Evolutionary conservation across 2,113 vertebrate species (phyloP).

Genomic region (Hypocryptadius cinnamomeus): DNA sequence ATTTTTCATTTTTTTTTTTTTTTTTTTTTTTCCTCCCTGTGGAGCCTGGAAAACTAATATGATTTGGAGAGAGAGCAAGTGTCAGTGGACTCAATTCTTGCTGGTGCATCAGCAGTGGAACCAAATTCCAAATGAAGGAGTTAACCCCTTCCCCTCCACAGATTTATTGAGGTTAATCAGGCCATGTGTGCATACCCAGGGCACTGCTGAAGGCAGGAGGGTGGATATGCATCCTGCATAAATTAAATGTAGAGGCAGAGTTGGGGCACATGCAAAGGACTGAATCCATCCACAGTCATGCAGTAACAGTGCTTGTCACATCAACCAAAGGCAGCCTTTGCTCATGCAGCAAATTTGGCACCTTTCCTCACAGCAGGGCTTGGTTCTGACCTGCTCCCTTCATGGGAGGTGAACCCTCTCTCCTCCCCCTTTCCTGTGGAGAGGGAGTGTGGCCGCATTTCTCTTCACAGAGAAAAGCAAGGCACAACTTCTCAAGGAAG

Average conservation of each 20-base stretch:
- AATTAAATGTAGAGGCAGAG: neutral
- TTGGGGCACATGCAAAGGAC: neutral
- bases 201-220: neutral
- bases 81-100: constrained; percentile 18
- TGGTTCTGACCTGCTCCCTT: neutral
- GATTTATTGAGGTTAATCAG: neutral
- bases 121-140: neutral
- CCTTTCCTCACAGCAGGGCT: neutral
- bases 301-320: neutral
- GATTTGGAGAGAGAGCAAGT: constrained; percentile 34
- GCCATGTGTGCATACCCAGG: neutral
- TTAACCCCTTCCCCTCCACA: constrained; percentile 34
- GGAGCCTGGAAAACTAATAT: neutral
- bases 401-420: neutral
- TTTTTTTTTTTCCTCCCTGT: neutral
- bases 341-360: neutral
- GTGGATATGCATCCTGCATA: neutral
- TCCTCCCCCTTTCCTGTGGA: neutral
- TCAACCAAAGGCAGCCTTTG: neutral
- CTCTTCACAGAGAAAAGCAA: no score
- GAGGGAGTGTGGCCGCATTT: no score
- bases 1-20: neutral
- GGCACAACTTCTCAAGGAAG: no score
- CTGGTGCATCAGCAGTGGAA: neutral
- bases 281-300: neutral